Evolutionary conservation across 1,140 invertebrate genomes (phyloP).

Genomic region (Oppia nitens): DNA sequence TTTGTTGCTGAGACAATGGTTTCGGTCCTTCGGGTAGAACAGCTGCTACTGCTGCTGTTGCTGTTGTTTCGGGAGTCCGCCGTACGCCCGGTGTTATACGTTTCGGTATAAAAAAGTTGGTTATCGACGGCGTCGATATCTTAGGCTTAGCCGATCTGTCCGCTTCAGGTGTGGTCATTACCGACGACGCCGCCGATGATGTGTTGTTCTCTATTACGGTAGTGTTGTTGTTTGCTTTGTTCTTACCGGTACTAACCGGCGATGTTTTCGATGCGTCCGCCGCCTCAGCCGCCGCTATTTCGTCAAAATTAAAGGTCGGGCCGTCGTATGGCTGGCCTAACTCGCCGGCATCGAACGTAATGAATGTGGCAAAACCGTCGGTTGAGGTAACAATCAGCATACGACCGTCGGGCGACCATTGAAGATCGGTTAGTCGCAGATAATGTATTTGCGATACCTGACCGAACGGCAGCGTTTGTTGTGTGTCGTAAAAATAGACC

Average conservation of each 20-base stretch:
- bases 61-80: too few relatives aligned
- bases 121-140: background rate
- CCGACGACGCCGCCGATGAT: too few relatives aligned
- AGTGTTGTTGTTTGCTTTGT: background rate
- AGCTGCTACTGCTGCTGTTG: too few relatives aligned
- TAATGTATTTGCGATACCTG: conserved; percentile 82
- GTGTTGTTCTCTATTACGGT: too few relatives aligned
- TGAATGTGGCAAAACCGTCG: conserved; percentile 84
- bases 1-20: too few relatives aligned
- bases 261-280: too few relatives aligned
- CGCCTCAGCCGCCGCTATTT: background rate
- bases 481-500: conserved; percentile 76
- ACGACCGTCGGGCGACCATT: conserved; percentile 73
- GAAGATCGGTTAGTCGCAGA: conserved; percentile 70
- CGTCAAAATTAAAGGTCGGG: background rate
- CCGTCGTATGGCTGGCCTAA: conserved; percentile 48
- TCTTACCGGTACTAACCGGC: background rate
- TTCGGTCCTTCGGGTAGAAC: too few relatives aligned
- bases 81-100: too few relatives aligned
- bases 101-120: background rate
- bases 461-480: conserved; percentile 65
- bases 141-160: background rate
- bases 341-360: conserved; percentile 63
- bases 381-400: conserved; percentile 72
- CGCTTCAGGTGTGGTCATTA: background rate